Evolutionary conservation across 2,113 vertebrate species (phyloP).

Genomic region (Cyanoramphus novaezelandiae): DNA sequence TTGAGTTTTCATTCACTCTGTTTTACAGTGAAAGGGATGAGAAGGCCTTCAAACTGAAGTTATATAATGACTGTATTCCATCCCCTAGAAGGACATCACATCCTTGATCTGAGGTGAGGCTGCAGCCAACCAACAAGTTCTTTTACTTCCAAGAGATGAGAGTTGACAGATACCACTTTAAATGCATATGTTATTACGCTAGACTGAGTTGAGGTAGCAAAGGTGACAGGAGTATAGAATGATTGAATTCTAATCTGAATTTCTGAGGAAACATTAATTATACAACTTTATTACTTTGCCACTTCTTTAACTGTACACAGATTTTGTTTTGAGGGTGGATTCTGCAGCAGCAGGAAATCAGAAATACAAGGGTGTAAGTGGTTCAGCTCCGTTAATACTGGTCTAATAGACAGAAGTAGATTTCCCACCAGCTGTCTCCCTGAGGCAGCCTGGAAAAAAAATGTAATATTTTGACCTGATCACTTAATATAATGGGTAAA

Average conservation of each 20-base stretch:
- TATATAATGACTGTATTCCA: background rate
- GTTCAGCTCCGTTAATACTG: background rate
- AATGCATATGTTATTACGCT: conserved; percentile 14
- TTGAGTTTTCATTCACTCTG: background rate
- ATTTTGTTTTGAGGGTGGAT: background rate
- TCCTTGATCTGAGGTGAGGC: background rate
- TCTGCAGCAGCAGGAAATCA: background rate
- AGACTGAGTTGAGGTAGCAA: background rate
- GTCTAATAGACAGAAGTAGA: background rate
- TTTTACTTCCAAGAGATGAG: background rate
- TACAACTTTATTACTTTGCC: background rate
- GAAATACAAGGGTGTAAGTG: background rate
- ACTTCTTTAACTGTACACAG: background rate
- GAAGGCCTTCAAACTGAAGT: background rate
- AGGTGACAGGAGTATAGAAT: background rate
- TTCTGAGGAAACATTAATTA: background rate
- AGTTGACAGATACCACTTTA: conserved; percentile 24
- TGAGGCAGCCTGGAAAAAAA: background rate
- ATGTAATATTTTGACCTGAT: background rate
- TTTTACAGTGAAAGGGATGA: background rate
- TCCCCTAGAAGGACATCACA: background rate
- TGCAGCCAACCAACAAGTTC: background rate
- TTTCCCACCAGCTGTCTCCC: background rate
- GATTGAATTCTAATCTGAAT: background rate
- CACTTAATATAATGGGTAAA: background rate